Evolutionary conservation across 2,797 vertebrate species (phyloP), one percentile per base, ranked within the genome.

Genomic region (Gallinago solitaria): DNA sequence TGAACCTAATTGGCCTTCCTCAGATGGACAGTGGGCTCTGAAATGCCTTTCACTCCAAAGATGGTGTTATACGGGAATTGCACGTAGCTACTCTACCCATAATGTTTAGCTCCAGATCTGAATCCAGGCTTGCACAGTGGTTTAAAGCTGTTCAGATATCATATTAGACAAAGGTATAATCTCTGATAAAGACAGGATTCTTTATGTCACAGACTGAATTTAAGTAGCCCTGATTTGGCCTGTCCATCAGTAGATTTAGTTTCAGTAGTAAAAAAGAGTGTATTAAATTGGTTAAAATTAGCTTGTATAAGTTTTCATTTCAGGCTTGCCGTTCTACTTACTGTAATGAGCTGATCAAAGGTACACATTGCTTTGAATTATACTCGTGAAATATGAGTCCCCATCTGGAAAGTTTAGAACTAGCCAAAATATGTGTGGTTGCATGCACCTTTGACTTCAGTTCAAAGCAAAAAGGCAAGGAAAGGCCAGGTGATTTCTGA

Each of bases 361-460:
- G 33, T 71, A 41, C 33, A 5, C 48, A 65, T 27, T 83, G 79
- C 91, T 96, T 97, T 97, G 87, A 96, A 82, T 85, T 88, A 56
- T 61, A 78, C 51, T 73, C 8, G 6, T 93, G 80, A 97, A 93
- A 88, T 94, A 71, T 41, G 79, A 93, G 41, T 83, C 64, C 74
- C 70, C 90, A 33, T 89, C 78, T 93, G 93, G 77, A 91, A 96
- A 95, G 54, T 57, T 65, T 75, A 76, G 82, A 82, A 80, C 92
- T 27, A 79, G 69, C 90, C 56, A 85, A 91, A 92, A 78, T 93
- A 87, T n/a, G 43, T 86, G 92, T 85, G 89, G 71, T 89, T 78
- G 61, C 79, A n/a, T 61, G 60, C 61, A 81, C 43, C 63, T 95
- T 93, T 94, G 71, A 89, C 43, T 89, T 77, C 43, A 78, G 54